Percentiles rank a stretch among this genome's conserved stretches.
phyloP scores from a whole-genome alignment of 2,797 vertebrate species.

The Spinibarbus caldwelli region DNA sequence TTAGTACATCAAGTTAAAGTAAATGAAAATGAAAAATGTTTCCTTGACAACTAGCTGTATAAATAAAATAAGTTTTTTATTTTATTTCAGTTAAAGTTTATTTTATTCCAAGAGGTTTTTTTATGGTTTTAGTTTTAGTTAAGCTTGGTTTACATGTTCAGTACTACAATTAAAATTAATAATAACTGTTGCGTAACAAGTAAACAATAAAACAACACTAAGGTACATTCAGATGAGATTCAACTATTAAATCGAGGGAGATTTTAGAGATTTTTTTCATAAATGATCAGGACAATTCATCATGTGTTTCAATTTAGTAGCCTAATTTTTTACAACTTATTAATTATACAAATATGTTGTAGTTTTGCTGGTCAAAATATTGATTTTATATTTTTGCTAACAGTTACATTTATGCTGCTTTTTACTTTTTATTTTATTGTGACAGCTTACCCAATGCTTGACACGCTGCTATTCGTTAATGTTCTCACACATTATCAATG shows the following conservation, averaged over 20 bases:
- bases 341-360: not conserved
- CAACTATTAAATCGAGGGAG: not conserved
- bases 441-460: not conserved
- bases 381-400: not conserved
- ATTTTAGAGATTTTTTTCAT: not conserved
- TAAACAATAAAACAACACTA: not conserved
- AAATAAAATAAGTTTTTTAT: not conserved
- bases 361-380: not conserved
- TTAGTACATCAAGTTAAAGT: too few relatives aligned
- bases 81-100: not conserved
- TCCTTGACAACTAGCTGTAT: not conserved
- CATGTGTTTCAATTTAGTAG: not conserved
- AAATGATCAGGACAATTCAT: not conserved
- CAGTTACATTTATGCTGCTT: not conserved
- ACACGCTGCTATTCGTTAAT: not conserved
- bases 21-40: not conserved
- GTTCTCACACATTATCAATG: not conserved
- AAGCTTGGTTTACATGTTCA: not conserved
- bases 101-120: not conserved
- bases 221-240: not conserved
- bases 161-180: not conserved
- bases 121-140: not conserved
- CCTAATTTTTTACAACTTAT: not conserved
- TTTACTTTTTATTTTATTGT: not conserved
- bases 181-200: not conserved